Percentiles rank a stretch among this genome's conserved stretches.
Evolutionary conservation across 2,113 vertebrate species (phyloP).

Genomic region (Callipepla squamata): DNA sequence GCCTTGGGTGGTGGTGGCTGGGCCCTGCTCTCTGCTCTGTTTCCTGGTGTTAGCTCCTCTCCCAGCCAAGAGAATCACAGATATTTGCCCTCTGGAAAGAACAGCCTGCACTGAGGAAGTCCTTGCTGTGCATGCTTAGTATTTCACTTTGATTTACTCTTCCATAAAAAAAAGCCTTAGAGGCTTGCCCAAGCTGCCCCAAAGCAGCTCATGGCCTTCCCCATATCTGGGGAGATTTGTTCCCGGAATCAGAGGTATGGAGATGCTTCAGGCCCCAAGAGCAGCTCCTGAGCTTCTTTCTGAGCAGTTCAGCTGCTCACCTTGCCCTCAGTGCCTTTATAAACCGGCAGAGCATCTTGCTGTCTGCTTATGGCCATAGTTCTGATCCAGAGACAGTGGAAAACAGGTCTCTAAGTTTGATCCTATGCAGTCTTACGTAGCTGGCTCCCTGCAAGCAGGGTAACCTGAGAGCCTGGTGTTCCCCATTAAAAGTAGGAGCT

Average conservation of each 20-base stretch:
- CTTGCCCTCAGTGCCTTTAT: background rate
- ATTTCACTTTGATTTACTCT: background rate
- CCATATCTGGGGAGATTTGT: background rate
- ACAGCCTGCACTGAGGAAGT: background rate
- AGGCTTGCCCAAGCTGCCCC: background rate
- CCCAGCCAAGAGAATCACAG: background rate
- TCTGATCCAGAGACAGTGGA: background rate
- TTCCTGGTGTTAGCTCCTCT: background rate
- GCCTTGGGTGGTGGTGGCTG: background rate
- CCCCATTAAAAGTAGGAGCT: background rate
- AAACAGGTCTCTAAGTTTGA: background rate
- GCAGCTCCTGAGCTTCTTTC: background rate
- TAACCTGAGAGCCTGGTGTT: fast-evolving
- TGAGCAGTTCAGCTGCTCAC: background rate
- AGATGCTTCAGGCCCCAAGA: background rate
- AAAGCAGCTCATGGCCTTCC: background rate
- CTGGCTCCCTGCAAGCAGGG: background rate
- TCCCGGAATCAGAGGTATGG: background rate
- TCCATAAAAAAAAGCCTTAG: background rate
- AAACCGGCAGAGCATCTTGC: background rate
- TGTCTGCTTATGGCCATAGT: background rate
- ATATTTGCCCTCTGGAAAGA: background rate
- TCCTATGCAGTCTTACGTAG: fast-evolving
- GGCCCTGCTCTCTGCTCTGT: background rate
- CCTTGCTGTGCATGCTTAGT: background rate